phyloP scores from a whole-genome alignment of 2,888 invertebrate genomes.

The Fragum fragum region DNA sequence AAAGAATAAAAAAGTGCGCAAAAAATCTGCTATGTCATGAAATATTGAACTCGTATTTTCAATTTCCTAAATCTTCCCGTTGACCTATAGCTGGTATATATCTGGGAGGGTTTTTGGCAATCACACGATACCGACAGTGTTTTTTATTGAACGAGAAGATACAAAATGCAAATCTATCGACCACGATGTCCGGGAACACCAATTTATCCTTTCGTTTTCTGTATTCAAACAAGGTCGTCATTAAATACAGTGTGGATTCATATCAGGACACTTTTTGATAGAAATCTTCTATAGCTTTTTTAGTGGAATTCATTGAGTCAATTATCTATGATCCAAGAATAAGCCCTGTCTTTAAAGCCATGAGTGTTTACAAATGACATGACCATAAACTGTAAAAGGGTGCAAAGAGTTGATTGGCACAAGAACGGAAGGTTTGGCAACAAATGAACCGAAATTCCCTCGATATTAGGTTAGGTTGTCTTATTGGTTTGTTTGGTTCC shows the following conservation, averaged over 20 bases:
- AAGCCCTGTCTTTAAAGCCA: neutral
- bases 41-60: neutral
- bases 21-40: neutral
- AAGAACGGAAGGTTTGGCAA: slow-evolving; percentile 3
- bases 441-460: slow-evolving; percentile 2
- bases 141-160: slow-evolving; percentile 14
- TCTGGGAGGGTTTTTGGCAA: neutral
- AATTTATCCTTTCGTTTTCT: neutral
- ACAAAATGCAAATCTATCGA: slow-evolving; percentile 28
- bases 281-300: too few relatives aligned
- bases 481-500: neutral
- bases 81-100: neutral
- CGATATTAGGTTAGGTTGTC: neutral
- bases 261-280: too few relatives aligned
- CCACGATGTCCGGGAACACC: slow-evolving; percentile 13
- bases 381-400: neutral
- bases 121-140: slow-evolving; percentile 2
- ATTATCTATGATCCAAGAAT: too few relatives aligned
- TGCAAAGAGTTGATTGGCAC: neutral
- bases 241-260: too few relatives aligned
- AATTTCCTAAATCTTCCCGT: neutral
- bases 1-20: too few relatives aligned
- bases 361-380: neutral
- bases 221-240: too few relatives aligned
- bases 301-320: too few relatives aligned